A percentile compares a stretch with the other conserved stretches of the same genome.
Evolutionary conservation across 1,140 invertebrate species (phyloP).

Genomic region (Bombus polaris): DNA sequence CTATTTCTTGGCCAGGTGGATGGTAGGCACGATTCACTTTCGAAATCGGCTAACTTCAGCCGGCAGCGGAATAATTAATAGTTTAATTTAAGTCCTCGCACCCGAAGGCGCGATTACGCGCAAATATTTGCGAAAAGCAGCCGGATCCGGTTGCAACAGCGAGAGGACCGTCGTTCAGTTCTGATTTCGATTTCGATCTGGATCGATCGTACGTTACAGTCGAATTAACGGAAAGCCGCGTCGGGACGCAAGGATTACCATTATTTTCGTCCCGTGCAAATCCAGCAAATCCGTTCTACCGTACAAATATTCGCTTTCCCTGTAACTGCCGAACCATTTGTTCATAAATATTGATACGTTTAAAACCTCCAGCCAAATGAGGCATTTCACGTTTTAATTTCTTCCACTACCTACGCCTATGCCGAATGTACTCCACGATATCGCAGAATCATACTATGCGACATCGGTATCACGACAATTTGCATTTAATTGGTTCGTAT

Average conservation of each 20-base stretch:
- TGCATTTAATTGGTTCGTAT: conserved; percentile 53
- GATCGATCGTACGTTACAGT: conserved; percentile 63
- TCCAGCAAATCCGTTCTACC: conserved; percentile 55
- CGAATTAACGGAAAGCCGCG: conserved; percentile 59
- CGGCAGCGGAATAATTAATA: conserved; percentile 60
- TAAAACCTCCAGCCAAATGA: conserved; percentile 58
- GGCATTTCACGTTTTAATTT: conserved; percentile 58
- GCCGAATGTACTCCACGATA: background rate
- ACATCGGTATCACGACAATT: conserved; percentile 46
- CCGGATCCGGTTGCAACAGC: conserved; percentile 12
- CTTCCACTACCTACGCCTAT: background rate
- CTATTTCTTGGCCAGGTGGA: too few species aligned
- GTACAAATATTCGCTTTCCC: conserved; percentile 60
- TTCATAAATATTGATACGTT: conserved; percentile 69
- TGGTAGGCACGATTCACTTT: background rate
- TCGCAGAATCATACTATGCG: conserved; percentile 20
- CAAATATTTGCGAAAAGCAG: conserved; percentile 63
- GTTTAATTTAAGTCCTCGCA: conserved; percentile 60
- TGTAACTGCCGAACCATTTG: conserved; percentile 57
- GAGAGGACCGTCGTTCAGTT: background rate
- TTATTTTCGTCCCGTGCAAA: conserved; percentile 64
- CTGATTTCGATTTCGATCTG: conserved; percentile 54
- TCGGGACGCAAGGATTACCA: conserved; percentile 56
- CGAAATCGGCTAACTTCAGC: conserved; percentile 20
- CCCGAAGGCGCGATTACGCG: conserved; percentile 39